A percentile compares a stretch with the other conserved stretches of the same genome.
These are phyloP conservation scores for Loris lydekkerianus DNA, from an alignment of 2,797 vertebrate species.

Conservation along the genomic window DNA sequence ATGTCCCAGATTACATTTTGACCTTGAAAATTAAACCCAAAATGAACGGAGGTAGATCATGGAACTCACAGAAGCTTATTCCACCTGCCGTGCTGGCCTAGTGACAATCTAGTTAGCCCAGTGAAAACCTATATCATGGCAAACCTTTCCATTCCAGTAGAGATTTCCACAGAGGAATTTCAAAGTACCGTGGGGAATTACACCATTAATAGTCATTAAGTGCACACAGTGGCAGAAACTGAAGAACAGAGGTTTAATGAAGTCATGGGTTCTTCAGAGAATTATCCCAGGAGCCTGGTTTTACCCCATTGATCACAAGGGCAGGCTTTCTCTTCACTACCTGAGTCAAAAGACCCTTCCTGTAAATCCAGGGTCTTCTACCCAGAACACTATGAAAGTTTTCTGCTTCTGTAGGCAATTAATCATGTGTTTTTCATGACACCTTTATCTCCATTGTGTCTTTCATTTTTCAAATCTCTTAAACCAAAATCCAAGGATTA, in stretches of 20 bases:
- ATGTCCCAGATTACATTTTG: slow-evolving; percentile 50
- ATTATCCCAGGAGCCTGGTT: not conserved
- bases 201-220: slow-evolving; percentile 67
- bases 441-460: slow-evolving; percentile 1
- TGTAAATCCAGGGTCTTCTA: not conserved
- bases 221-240: not conserved
- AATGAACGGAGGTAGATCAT: not conserved
- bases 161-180: slow-evolving; percentile 57
- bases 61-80: not conserved
- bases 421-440: slow-evolving; percentile 60
- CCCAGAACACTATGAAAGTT: not conserved
- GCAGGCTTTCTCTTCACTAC: not conserved
- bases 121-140: slow-evolving; percentile 10
- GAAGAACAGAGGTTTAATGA: not conserved
- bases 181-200: slow-evolving; percentile 58
- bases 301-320: slow-evolving; percentile 30
- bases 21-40: slow-evolving; percentile 44
- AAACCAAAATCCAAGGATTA: slow-evolving; percentile 18
- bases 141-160: not conserved
- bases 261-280: not conserved
- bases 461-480: slow-evolving; percentile 66
- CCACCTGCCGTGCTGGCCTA: not conserved
- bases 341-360: not conserved
- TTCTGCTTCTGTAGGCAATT: slow-evolving; percentile 64
- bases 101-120: not conserved